Evolutionary conservation across 1,140 invertebrate genomes (phyloP).

Genomic region (Copidosoma floridanum): DNA sequence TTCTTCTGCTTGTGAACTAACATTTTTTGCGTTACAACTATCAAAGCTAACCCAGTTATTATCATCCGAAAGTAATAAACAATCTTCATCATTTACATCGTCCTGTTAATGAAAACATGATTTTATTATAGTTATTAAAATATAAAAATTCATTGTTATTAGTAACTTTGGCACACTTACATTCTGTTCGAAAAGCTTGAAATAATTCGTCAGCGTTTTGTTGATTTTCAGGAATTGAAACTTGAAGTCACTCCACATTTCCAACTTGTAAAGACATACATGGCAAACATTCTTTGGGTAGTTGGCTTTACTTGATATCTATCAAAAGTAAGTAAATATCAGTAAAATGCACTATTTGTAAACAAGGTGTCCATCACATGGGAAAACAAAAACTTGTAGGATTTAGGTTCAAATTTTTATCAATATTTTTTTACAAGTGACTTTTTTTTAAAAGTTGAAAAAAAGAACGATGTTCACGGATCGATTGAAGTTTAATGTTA

Average conservation of each 20-base stretch:
- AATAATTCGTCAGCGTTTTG: constrained; percentile 38
- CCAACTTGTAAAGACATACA: constrained; percentile 49
- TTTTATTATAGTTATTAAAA: not conserved
- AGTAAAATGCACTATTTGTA: too few species aligned
- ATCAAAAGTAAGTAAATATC: constrained; percentile 12
- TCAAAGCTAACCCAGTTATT: too few species aligned
- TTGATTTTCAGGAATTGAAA: constrained; percentile 44
- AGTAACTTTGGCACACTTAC: constrained; percentile 35
- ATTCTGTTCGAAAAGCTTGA: constrained; percentile 34
- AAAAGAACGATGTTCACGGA: too few species aligned
- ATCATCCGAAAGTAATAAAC: constrained; percentile 7
- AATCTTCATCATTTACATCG: not conserved
- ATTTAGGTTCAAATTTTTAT: too few species aligned
- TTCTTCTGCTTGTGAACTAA: too few species aligned
- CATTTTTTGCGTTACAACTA: too few species aligned
- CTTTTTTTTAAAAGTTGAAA: too few species aligned
- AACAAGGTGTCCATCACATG: too few species aligned
- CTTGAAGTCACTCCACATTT: constrained; percentile 52
- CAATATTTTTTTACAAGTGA: too few species aligned
- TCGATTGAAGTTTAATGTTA: too few species aligned
- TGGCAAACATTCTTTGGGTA: constrained; percentile 47
- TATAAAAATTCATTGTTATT: not conserved
- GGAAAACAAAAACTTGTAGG: too few species aligned
- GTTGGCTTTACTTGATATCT: constrained; percentile 43
- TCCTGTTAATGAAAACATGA: not conserved